Base-by-base conservation (phyloP, 2,888 invertebrate genomes). In the Creontiades dilutus region DNA sequence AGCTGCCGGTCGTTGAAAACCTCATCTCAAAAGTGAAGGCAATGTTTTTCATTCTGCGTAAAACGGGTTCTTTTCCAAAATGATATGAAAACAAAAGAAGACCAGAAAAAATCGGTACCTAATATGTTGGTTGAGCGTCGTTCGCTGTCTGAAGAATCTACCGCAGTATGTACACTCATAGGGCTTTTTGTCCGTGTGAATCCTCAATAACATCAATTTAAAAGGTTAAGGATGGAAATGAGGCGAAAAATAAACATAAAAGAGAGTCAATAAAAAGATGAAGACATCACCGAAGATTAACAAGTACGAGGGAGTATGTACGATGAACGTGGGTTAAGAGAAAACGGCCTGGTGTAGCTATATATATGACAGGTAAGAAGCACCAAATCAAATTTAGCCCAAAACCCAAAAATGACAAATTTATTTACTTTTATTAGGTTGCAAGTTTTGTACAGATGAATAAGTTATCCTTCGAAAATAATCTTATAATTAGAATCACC, bases 71-170 rank as follows among this genome's bases (percentile, higher is more conserved):
- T 27, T 23, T 11, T 13, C 11, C 23, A n/a, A 76, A 68, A 27
- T 52, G 9, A 16, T 19, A 48, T n/a, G 52, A 27, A 76, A 28
- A 46, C 14, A 86, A 46, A 86, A 23, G 55, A 48, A n/a, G 28
- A 7, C 19, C 13, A n/a, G 16, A 37, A 37, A 57, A 57, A 85
- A 37, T 52, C 82, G 82, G 52, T 88, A 88, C 89, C 88, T 88
- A 88, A 88, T 76, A 28, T 88, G 88, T 78, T 88, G 88, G 28
- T 88, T 88, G 88, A 88, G 88, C 88, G 88, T 88, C 23, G 88
- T 88, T 78, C 88, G 88, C 28, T 88, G 88, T 78, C 88, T 88
- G 88, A 88, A 88, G 88, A 88, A 88, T 88, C 88, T 88, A 88
- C 88, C 88, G 88, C 88, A 88, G 88, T 52, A 88, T 52, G 88